Percentiles rank a stretch among this genome's conserved stretches.
Evolutionary conservation across 2,113 vertebrate genomes (phyloP).

Genomic region (Eubucco bourcierii): DNA sequence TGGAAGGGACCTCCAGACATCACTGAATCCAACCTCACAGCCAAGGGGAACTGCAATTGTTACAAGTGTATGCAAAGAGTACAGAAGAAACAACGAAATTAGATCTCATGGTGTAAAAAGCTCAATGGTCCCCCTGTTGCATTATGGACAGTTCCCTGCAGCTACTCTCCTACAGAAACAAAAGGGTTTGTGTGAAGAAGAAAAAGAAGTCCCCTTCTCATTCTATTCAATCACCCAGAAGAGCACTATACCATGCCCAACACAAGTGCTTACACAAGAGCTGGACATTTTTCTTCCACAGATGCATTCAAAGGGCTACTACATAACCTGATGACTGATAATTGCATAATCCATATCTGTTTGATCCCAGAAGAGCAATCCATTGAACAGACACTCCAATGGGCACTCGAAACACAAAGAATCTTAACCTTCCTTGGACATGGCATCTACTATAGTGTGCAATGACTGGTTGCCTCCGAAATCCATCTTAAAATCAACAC

Average conservation of each 20-base stretch:
- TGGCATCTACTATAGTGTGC: background rate
- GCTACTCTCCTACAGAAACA: background rate
- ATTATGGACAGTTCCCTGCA: background rate
- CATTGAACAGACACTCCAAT: background rate
- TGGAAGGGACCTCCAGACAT: too few species aligned
- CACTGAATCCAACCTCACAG: background rate
- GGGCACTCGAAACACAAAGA: background rate
- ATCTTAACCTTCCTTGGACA: background rate
- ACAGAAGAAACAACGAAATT: background rate
- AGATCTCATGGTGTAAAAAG: background rate
- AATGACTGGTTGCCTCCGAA: background rate
- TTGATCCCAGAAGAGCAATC: background rate
- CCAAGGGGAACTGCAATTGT: rapidly evolving
- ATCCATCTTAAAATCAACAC: background rate
- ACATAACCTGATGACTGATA: background rate
- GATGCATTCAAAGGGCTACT: background rate
- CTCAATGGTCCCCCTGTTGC: background rate
- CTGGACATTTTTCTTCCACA: background rate
- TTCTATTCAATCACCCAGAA: background rate
- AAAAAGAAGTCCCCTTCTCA: background rate
- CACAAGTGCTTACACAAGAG: background rate
- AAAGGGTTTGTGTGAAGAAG: background rate
- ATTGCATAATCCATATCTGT: background rate
- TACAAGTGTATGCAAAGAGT: background rate
- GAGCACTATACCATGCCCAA: background rate